Conservation (phyloP, 1,140 invertebrate species). For the Lepeophtheirus salmonis region DNA sequence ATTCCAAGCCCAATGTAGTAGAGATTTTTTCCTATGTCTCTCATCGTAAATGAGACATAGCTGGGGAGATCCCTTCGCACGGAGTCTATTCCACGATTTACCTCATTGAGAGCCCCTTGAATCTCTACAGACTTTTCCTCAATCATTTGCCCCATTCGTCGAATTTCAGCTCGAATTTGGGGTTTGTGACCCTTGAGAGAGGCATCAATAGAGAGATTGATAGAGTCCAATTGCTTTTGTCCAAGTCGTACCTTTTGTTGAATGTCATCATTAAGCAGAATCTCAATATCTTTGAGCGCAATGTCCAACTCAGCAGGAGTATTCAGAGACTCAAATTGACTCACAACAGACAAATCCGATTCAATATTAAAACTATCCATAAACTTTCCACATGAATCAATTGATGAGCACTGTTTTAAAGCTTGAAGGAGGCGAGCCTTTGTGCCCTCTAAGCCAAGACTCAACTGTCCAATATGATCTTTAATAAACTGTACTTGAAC, state of each 20-base stretch:
- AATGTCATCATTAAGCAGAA: slow-evolving; percentile 14
- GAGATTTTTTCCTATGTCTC: background rate
- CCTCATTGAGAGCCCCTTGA: slow-evolving; percentile 12
- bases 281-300: slow-evolving; percentile 1
- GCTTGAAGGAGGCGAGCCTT: background rate
- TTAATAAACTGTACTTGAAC: background rate
- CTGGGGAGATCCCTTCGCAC: background rate
- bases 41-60: background rate
- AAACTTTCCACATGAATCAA: background rate
- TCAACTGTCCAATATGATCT: slow-evolving; percentile 2
- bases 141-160: slow-evolving; percentile 8
- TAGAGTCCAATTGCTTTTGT: slow-evolving; percentile 12
- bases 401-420: background rate
- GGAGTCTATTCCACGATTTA: background rate
- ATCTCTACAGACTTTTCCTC: slow-evolving; percentile 10
- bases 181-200: slow-evolving; percentile 10
- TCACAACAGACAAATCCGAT: slow-evolving; percentile 1
- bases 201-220: slow-evolving; percentile 5
- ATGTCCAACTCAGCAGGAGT: background rate
- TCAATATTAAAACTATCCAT: background rate
- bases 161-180: slow-evolving; percentile 9
- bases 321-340: background rate
- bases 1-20: slow-evolving; percentile 17
- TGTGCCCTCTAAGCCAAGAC: slow-evolving; percentile 1
- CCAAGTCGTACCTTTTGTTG: slow-evolving; percentile 6